Percentiles rank a stretch among this genome's conserved stretches.
Evolutionary conservation across 2,113 vertebrate genomes (phyloP).

Genomic region (Cyphomyrus plagiostoma): DNA sequence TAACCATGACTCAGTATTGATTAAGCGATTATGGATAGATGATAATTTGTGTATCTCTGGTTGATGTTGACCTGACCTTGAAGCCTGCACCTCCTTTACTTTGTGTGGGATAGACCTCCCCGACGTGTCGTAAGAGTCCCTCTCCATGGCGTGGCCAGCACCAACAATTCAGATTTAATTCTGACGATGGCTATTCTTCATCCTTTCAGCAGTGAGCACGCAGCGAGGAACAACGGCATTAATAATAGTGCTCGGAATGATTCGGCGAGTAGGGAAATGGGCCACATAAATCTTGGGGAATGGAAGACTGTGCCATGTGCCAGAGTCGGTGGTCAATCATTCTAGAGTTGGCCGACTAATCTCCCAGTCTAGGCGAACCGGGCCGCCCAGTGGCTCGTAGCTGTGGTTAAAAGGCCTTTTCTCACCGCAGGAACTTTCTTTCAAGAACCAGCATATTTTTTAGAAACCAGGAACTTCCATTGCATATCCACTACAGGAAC

Average conservation of each 20-base stretch:
- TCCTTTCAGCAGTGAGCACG: neutral
- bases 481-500: neutral
- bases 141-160: neutral
- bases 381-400: conserved; percentile 9
- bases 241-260: neutral
- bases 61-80: neutral
- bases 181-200: neutral
- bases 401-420: conserved; percentile 3
- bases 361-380: conserved; percentile 24
- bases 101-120: neutral
- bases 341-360: conserved; percentile 27
- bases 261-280: neutral
- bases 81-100: neutral
- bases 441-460: neutral
- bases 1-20: neutral
- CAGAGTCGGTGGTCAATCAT: conserved; percentile 19
- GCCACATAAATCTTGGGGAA: conserved; percentile 15
- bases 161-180: neutral
- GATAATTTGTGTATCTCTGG: neutral
- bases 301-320: neutral
- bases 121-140: neutral
- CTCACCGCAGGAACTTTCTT: neutral
- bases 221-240: neutral
- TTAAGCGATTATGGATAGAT: neutral
- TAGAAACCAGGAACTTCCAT: neutral